Evolutionary conservation across 2,113 vertebrate species (phyloP), one percentile per base, ranked within the genome.

Genomic region (Suricata suricatta): DNA sequence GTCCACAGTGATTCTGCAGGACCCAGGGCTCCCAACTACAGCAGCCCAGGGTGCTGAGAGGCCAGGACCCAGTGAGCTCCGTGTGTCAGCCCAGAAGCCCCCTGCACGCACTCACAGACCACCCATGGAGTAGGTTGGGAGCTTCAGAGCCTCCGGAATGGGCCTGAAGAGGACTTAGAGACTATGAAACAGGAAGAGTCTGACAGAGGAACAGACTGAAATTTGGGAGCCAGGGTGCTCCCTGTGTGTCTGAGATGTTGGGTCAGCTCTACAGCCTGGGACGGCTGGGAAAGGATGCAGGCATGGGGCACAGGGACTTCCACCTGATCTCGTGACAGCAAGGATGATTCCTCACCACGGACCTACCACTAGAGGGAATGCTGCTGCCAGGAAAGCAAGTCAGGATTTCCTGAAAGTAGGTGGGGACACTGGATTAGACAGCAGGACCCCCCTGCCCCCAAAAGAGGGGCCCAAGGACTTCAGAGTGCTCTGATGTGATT

Each of bases 401-500:
- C 47, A 15, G 50, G 74, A 13, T 27, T 92, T 44, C 79, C 23
- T 2, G 15, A 33, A 79, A 79, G 35, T 4, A 17, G 17, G 25
- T 17, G 2, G 19, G 29, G 21, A 35, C 21, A 4, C 60, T 41
- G 12, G 60, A 13, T 29, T 9, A 17, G 27, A 8, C 29, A 72
- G 25, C 10, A 4, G 11, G 3, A 25, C 21, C 80, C 54, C 74
- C 71, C 72, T 33, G 7, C 74, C 71, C 72, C 35, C 7, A 13
- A 21, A 86, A 87, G 29, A 41, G 7, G 3, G 2, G 8, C 21
- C 25, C 33, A 9, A 57, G 3, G 31, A 50, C n/a, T 89, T 72
- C 44, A 11, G 31, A 16, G 1, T 4, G 11, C 29, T 5, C 2
- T 10, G 19, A 1, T 15, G 8, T 64, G 47, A 21, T n/a, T 27